Base-by-base conservation (phyloP, 2,113 vertebrate genomes). In the Cyprinodon variegatus region DNA sequence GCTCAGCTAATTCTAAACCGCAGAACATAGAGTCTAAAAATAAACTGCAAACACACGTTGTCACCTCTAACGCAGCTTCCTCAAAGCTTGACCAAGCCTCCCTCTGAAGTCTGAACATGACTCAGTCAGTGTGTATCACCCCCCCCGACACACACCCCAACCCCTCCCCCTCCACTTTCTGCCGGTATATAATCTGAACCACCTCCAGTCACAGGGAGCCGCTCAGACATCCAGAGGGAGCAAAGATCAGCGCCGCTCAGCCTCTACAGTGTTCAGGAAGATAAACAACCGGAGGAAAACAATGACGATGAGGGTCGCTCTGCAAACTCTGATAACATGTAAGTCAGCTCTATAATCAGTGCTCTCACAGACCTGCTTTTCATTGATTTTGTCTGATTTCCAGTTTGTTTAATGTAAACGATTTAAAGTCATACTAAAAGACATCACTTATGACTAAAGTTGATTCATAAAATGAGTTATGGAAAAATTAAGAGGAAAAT, bases 311-410 rank as follows among this genome's bases (percentile, higher is more conserved):
- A 71, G 37, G 68, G 29, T 72, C 76, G 17, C 29, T 36, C 76
- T 57, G 67, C 40, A 40, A 48, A 74, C 53, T 46, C 71, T 85
- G 73, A 64, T 78, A 69, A 72, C 62, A 86, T 82, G 88, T 87
- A 53, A 89, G 88, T 89, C 82, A 74, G 78, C 8, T 48, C 38
- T 61, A 11, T 20, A 1, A 41, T 15, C 36, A 64, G 29, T 10
- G 4, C 12, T 10, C 17, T 4, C 39, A 43, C 2, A 40, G 11
- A 12, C 11, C 40, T 43, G 20, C 5, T 45, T 8, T 2, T 4
- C 10, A 13, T 12, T 12, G 11, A 65, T 40, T 1, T 65, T 65
- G 1, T 4, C 6, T 63, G 57, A 60, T 60, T 20, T 20, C n/a
- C 43, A 45, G 43, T 45, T 45, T 7, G 4, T 15, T 57, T 20